Base-by-base conservation (phyloP, 2,888 invertebrate species). In the Colostygia pectinataria region DNA sequence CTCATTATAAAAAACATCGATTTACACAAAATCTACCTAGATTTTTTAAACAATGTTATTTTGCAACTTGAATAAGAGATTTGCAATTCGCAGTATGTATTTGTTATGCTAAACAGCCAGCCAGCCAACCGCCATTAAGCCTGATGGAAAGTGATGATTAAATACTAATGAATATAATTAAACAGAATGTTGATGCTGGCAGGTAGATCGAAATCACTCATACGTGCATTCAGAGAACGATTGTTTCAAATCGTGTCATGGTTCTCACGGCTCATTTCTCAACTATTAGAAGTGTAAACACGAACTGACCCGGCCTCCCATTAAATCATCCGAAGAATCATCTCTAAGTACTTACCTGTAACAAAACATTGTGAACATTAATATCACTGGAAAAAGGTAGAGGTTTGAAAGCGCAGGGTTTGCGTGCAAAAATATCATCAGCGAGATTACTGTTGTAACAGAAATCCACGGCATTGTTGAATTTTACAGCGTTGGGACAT, bases 181-280 rank as follows among this genome's bases (percentile, higher is more conserved):
- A 33, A 24, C 32, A 37, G 38, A 28, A 12, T n/a, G 8, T 2
- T 24, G 15, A 15, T 31, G 25, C 27, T 34, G 25, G 25, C 40
- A 45, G 39, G 18, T 29, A 34, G 31, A 37, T 41, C 8, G 8
- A 34, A 42, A 28, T 14, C n/a, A 41, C 31, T 25, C 31, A 46
- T 31, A 45, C 48, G 33, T 37, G 41, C 37, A 33, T 14, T 41
- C 32, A 45, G 33, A 41, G 14, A 32, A 63, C 64, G 58, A 62
- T 59, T 64, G 66, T 64, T 59, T 56, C 57, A 63, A 51, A 68
- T 53, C 59, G 63, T 63, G 61, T 60, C 61, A 61, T 55, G 55
- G 39, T 66, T 77, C 84, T 38, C 83, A 83, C 79, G 79, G 56
- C 63, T 71, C 72, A 71, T 66, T 80, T 83, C 81, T 70, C 83